A percentile compares a stretch with the other conserved stretches of the same genome.
Conservation (phyloP, 2,113 vertebrate genomes). For the Cavia aperea region DNA sequence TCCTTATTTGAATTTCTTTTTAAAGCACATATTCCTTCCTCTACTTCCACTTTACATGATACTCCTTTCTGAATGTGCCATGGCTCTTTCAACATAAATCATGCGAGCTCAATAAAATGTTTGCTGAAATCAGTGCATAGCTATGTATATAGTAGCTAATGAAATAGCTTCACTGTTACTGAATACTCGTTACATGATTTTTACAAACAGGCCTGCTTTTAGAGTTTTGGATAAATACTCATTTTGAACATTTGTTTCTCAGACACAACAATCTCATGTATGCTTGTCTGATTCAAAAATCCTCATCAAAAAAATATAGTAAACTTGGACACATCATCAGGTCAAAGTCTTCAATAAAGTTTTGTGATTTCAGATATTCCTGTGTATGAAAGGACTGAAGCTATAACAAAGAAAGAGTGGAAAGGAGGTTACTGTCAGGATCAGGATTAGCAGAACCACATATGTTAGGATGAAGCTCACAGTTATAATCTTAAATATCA, state of each 20-base stretch:
- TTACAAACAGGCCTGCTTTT: background rate
- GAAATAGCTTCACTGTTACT: background rate
- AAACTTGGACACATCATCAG: background rate
- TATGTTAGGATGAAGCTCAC: background rate
- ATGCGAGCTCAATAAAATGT: background rate
- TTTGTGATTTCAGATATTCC: constrained; percentile 35
- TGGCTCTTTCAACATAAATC: background rate
- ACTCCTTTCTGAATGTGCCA: background rate
- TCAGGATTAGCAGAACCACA: constrained; percentile 28
- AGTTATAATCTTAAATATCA: constrained; percentile 29
- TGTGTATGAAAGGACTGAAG: accelerated
- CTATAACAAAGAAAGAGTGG: background rate
- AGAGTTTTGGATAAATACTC: background rate
- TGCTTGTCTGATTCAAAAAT: background rate
- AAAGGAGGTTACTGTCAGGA: background rate
- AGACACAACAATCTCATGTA: background rate
- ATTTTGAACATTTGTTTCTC: constrained; percentile 16
- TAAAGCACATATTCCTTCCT: background rate
- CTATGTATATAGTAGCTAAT: background rate
- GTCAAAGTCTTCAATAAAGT: background rate
- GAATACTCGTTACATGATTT: background rate
- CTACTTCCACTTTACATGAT: background rate
- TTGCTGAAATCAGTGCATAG: background rate
- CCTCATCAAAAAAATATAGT: background rate
- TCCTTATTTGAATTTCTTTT: background rate